Conservation (phyloP, 2,888 invertebrate genomes). For the Machimus rusticus region DNA sequence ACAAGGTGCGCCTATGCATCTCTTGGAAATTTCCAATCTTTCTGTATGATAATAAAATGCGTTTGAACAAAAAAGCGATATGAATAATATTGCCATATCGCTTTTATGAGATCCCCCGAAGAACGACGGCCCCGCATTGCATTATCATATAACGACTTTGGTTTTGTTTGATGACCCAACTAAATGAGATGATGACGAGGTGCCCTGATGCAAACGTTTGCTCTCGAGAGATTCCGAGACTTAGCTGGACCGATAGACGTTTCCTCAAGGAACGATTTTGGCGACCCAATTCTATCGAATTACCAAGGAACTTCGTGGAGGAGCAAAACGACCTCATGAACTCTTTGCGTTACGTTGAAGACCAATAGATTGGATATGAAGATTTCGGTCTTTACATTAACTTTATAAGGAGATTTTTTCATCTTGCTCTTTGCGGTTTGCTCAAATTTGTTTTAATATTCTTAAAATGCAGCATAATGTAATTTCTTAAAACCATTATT, state of each 20-base stretch:
- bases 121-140: neutral
- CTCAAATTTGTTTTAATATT: too few species aligned
- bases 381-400: neutral
- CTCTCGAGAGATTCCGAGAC: neutral
- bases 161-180: conserved; percentile 4
- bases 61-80: conserved; percentile 22
- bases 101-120: neutral
- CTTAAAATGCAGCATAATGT: too few species aligned
- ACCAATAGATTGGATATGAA: neutral
- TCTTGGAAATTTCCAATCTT: conserved; percentile 20
- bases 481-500: too few species aligned
- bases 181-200: neutral
- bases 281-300: neutral
- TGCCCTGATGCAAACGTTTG: neutral
- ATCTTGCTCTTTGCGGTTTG: too few species aligned
- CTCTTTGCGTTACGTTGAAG: neutral
- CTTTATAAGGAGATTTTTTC: too few species aligned
- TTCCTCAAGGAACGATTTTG: neutral
- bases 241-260: neutral
- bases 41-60: conserved; percentile 20
- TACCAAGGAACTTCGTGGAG: neutral
- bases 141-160: neutral
- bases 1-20: conserved; percentile 24
- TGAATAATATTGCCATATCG: conserved; percentile 28
- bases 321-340: neutral